These are phyloP conservation scores for Sminthurinus signatus DNA, from an alignment of 1,140 invertebrate species.

Conservation along the genomic window DNA sequence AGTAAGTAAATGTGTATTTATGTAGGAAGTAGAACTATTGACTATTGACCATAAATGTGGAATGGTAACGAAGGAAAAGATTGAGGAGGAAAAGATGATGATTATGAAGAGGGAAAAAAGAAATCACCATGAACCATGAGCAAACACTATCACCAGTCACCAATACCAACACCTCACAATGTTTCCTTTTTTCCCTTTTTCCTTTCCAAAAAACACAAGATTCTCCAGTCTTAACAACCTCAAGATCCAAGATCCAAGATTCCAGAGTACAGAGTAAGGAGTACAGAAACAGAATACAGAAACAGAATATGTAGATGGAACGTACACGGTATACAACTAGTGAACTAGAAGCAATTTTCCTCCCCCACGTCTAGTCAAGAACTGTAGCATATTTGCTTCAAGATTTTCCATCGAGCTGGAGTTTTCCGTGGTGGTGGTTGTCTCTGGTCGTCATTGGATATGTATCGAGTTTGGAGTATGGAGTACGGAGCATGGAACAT, in stretches of 20 bases:
- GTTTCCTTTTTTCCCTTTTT: not conserved
- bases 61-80: too few species aligned
- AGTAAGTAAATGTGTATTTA: too few species aligned
- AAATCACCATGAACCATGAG: too few species aligned
- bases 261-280: not conserved
- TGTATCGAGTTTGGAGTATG: not conserved
- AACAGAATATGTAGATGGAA: not conserved
- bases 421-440: not conserved
- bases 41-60: too few species aligned
- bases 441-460: not conserved
- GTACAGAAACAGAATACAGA: not conserved
- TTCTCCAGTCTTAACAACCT: too few species aligned
- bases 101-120: too few species aligned
- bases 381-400: constrained; percentile 4
- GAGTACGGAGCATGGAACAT: not conserved
- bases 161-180: not conserved
- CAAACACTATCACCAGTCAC: too few species aligned
- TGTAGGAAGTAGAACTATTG: too few species aligned
- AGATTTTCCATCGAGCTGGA: not conserved
- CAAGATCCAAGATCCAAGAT: not conserved
- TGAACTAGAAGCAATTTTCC: constrained; percentile 8
- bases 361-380: not conserved
- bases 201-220: too few species aligned
- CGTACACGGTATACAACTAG: not conserved
- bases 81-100: too few species aligned